Conservation (phyloP, 2,113 vertebrate genomes). For the Trichechus manatus region DNA sequence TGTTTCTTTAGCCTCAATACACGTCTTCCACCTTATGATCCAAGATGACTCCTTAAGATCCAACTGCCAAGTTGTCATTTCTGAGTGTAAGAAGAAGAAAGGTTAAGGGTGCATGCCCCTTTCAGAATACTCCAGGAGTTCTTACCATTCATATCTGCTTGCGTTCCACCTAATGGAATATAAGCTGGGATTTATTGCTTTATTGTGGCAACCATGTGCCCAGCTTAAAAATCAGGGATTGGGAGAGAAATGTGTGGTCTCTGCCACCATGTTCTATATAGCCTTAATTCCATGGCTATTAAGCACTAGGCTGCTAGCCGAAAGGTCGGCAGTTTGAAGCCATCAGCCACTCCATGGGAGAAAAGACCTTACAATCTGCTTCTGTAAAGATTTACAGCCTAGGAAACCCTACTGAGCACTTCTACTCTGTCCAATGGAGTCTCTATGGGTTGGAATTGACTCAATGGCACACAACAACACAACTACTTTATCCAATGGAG, state of each 20-base stretch:
- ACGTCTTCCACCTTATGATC: background rate
- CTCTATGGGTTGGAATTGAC: background rate
- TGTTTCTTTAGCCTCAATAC: background rate
- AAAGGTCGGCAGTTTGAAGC: too few species aligned
- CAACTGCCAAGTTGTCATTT: background rate
- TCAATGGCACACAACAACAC: background rate
- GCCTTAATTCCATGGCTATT: background rate
- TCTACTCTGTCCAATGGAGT: too few species aligned
- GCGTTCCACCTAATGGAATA: background rate
- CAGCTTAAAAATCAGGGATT: background rate
- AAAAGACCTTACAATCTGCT: too few species aligned
- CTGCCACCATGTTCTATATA: background rate
- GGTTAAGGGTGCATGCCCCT: background rate
- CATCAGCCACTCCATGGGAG: too few species aligned
- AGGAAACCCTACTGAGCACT: too few species aligned
- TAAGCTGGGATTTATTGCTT: background rate
- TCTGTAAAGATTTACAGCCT: too few species aligned
- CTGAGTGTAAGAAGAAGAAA: background rate
- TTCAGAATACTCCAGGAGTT: background rate
- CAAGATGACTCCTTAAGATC: background rate
- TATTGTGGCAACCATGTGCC: background rate
- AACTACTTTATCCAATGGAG: background rate
- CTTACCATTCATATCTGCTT: background rate
- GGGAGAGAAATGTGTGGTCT: background rate
- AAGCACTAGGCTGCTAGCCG: too few species aligned